Evolutionary conservation across 1,140 invertebrate genomes (phyloP), one percentile per base, ranked within the genome.

Genomic region (Conopomorpha cramerella): DNA sequence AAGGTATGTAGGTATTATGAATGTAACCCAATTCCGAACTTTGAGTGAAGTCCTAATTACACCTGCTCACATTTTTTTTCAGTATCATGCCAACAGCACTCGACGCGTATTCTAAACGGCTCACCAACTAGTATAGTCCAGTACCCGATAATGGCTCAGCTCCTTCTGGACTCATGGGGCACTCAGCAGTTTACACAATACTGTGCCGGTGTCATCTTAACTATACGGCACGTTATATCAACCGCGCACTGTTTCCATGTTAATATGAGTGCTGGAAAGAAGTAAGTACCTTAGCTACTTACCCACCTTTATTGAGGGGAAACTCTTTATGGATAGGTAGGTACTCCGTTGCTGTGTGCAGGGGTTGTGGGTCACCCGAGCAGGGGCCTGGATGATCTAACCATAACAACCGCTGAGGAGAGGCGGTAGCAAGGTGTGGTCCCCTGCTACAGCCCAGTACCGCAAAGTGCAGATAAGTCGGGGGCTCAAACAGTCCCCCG

Each of bases 151-250:
- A 18, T 74, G 7, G 63, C 61, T 4, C 70, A 74, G 35, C 38
- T 74, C 17, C 42, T 74, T 12, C 40, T 67, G 17, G 68, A 73
- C 23, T 41, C 55, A 0, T 68, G 61, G 63, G n/a, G n/a, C n/a
- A n/a, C n/a, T n/a, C n/a, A n/a, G n/a, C n/a, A n/a, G n/a, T n/a
- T n/a, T n/a, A n/a, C n/a, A n/a, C 70, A 74, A 30, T 57, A 72
- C 34, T 74, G 70, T 32, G 70, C 70, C 8, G 70, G 63, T 11
- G 53, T 62, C 8, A 70, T 74, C 8, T 40, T 74, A n/a, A 74
- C 70, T 1, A 48, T 63, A 1, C 49, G 55, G 1, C 70, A 74
- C 34, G 49, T 68, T 8, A 46, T 74, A 26, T 66, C 70, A 0
- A 53, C 63, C 0, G 70, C 70, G 0, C 70, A 74, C 28, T 74